phyloP scores from a whole-genome alignment of 2,888 invertebrate genomes.

The Bibio marci region DNA sequence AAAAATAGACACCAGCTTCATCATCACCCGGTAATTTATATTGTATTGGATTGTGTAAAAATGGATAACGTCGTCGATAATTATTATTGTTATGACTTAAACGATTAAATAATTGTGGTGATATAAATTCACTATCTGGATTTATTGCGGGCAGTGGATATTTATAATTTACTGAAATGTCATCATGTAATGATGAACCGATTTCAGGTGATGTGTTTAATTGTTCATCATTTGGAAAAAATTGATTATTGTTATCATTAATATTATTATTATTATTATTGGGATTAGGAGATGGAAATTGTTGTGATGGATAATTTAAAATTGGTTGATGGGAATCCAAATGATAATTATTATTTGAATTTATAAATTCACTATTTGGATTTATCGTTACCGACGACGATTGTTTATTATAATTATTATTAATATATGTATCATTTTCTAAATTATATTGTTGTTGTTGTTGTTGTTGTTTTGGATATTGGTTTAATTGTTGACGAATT shows the following conservation, averaged over 20 bases:
- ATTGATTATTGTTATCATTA: too few species aligned
- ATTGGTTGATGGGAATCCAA: conserved; percentile 26
- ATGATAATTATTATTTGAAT: conserved; percentile 13
- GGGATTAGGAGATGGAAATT: background rate
- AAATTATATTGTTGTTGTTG: conserved; percentile 30
- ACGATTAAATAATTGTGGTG: conserved; percentile 18
- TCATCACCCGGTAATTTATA: conserved; percentile 7
- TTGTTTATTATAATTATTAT: conserved; percentile 40
- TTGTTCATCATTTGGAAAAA: too few species aligned
- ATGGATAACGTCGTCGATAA: conserved; percentile 1
- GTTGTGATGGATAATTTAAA: too few species aligned
- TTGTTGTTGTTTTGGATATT: conserved; percentile 28
- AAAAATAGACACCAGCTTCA: conserved; percentile 7
- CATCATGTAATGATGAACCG: conserved; percentile 35
- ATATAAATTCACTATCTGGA: conserved; percentile 44
- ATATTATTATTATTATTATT: background rate
- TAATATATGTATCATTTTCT: conserved; percentile 45
- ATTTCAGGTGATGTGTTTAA: conserved; percentile 14
- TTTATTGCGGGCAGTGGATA: conserved; percentile 44
- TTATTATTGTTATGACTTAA: too few species aligned
- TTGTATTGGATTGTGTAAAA: conserved; percentile 6
- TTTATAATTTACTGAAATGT: conserved; percentile 52
- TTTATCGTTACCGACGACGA: conserved; percentile 32
- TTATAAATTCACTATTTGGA: conserved; percentile 45
- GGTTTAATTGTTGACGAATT: conserved; percentile 13